Conservation (phyloP, 2,113 vertebrate genomes). For the Pygathrix nemaeus region DNA sequence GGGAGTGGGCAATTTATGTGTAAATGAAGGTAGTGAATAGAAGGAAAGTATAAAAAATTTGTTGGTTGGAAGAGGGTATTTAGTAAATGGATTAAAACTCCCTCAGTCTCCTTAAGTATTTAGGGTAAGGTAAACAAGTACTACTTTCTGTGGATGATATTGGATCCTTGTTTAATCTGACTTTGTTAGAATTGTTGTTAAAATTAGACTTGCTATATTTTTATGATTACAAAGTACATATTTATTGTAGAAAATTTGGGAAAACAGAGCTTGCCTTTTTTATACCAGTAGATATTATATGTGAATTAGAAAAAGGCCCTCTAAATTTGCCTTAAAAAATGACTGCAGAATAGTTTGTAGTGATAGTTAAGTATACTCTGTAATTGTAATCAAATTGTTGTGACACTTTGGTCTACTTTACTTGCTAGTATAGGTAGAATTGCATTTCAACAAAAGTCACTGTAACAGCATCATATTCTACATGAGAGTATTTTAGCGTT, state of each 20-base stretch:
- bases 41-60: neutral
- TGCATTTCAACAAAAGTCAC: constrained; percentile 18
- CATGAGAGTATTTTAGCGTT: neutral
- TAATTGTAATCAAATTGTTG: neutral
- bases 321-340: neutral
- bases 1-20: neutral
- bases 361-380: neutral
- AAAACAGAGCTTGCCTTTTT: neutral
- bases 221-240: neutral
- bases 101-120: neutral
- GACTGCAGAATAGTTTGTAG: neutral
- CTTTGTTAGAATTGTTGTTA: constrained; percentile 3
- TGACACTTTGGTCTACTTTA: neutral
- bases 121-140: neutral
- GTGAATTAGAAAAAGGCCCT: neutral
- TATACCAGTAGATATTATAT: neutral
- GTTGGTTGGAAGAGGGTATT: neutral
- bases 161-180: constrained; percentile 31
- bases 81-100: neutral
- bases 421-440: neutral
- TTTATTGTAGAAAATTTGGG: constrained; percentile 33
- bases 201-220: neutral
- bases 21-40: neutral
- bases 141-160: neutral
- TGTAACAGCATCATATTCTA: neutral